Percentiles rank a stretch among this genome's conserved stretches.
Evolutionary conservation across 1,140 invertebrate genomes (phyloP).

Genomic region (Acyrthosiphon pisum): DNA sequence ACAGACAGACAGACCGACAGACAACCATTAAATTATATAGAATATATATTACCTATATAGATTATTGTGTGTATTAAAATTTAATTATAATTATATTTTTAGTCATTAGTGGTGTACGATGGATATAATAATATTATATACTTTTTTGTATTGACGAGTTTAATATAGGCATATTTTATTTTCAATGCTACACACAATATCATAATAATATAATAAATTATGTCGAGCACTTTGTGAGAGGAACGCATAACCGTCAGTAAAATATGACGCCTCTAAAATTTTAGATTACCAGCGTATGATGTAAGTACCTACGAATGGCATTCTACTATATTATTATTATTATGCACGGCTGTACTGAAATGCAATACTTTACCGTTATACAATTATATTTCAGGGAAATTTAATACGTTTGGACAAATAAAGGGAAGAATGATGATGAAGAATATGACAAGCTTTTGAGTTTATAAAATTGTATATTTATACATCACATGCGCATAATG

Average conservation of each 20-base stretch:
- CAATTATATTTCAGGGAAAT: not conserved
- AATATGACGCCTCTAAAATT: not conserved
- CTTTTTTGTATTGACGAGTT: not conserved
- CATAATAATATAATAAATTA: no score
- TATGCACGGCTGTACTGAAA: not conserved
- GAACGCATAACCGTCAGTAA: not conserved
- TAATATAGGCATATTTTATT: not conserved
- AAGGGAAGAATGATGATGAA: not conserved
- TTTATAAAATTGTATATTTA: not conserved
- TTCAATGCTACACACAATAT: no score
- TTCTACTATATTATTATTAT: not conserved
- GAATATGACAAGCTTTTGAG: not conserved
- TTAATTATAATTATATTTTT: no score
- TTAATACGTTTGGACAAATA: not conserved
- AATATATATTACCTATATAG: no score
- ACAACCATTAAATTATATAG: no score
- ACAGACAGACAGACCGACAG: no score
- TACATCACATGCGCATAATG: not conserved
- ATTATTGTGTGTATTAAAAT: no score
- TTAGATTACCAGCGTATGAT: not conserved
- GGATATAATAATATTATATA: no score
- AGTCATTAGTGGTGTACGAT: no score
- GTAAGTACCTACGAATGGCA: not conserved
- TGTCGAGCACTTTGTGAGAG: not conserved
- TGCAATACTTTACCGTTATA: not conserved